Conservation (phyloP, 2,888 invertebrate species). For the Automeris io region DNA sequence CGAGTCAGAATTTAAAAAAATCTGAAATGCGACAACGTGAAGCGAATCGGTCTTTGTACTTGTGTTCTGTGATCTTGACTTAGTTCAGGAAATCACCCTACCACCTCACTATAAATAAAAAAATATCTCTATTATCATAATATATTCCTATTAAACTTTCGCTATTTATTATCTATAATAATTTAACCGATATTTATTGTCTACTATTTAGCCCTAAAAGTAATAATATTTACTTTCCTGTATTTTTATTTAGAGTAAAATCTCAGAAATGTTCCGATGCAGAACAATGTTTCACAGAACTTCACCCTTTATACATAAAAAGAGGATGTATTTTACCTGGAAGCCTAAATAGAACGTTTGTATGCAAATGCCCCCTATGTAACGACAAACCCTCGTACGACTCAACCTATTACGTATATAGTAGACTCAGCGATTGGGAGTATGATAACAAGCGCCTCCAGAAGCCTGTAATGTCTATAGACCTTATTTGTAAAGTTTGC, state of each 20-base stretch:
- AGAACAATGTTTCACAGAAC: conserved; percentile 45
- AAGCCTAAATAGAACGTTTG: conserved; percentile 43
- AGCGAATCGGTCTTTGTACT: too few relatives aligned
- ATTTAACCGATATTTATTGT: too few relatives aligned
- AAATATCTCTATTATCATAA: too few relatives aligned
- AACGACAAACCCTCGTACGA: conserved; percentile 50
- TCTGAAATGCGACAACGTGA: too few relatives aligned
- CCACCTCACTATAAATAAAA: too few relatives aligned
- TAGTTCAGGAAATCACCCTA: too few relatives aligned
- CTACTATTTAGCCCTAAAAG: too few relatives aligned
- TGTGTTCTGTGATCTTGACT: too few relatives aligned
- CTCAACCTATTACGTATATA: conserved; percentile 39
- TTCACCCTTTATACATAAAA: conserved; percentile 46
- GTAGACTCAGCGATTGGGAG: conserved; percentile 42
- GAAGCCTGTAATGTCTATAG: conserved; percentile 24
- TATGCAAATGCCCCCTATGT: conserved; percentile 58
- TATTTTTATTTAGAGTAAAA: conserved; percentile 31
- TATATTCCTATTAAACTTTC: too few relatives aligned
- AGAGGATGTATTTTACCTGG: conserved; percentile 44
- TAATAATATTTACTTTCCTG: not conserved
- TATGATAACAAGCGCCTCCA: conserved; percentile 45
- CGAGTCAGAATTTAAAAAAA: too few relatives aligned
- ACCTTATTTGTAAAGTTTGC: conserved; percentile 50
- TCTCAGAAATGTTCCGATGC: conserved; percentile 27
- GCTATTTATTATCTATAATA: too few relatives aligned